Base-by-base conservation (phyloP, 2,797 vertebrate genomes). In the Thunnus albacares region DNA sequence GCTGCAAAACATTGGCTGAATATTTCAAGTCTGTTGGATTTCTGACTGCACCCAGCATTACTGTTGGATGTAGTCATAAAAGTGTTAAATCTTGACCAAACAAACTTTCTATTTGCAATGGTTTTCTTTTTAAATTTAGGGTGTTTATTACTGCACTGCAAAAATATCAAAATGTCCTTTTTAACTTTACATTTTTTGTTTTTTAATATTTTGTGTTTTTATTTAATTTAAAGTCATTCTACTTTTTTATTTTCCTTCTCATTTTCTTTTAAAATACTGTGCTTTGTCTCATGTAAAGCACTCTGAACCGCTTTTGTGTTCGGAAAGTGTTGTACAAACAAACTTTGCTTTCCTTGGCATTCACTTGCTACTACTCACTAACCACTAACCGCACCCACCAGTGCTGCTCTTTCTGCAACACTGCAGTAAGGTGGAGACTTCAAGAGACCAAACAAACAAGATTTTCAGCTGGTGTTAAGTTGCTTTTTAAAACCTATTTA, bases 341-440 rank as follows among this genome's bases (percentile, higher is more conserved):
- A 20, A 38, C 11, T 9, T 35, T 15, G 11, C 26, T 17, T 14
- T 5, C 43, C 15, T 35, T 28, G 20, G 4, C 6, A 9, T 59
- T 5, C n/a, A 38, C 1, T 0, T 63, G 14, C 18, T 24, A 24
- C 24, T 24, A 24, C 24, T 24, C 24, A 24, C 24, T 24, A 24
- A 24, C 24, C 24, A 24, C 24, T 24, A 8, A 62, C 33, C 55
- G 65, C 60, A 71, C 76, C 51, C 9, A 67, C 13, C 45, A 55
- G 3, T 28, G 9, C 3, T 47, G 45, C 49, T 13, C 28, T 22
- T 22, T 15, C 8, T 56, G 41, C 17, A 61, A 59, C 58, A n/a
- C 30, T 43, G 22, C 11, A 57, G 13, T n/a, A 41, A 26, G 20
- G 30, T 28, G n/a, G 28, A 22, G 28, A 64, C 57, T 22, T 38